Evolutionary conservation across 2,113 vertebrate species (phyloP).

Genomic region (Brachypodius melanocephalos): DNA sequence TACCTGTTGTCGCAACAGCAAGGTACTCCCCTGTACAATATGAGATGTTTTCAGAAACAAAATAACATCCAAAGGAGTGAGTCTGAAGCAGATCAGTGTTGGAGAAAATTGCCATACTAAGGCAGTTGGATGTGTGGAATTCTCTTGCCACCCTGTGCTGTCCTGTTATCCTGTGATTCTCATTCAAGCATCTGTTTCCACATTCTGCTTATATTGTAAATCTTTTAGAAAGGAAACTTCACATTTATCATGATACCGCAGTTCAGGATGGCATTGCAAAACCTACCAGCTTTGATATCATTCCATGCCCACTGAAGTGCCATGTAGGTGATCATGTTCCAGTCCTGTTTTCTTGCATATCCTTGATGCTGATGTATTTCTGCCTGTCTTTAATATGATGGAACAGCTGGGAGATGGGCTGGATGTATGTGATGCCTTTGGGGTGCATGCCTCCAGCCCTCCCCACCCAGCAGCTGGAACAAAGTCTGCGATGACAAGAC

Average conservation of each 20-base stretch:
- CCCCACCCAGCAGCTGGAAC: not conserved
- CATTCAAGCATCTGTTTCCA: not conserved
- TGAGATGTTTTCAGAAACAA: not conserved
- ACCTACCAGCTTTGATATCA: not conserved
- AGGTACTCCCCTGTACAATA: not conserved
- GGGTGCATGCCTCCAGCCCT: not conserved
- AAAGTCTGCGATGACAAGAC: not conserved
- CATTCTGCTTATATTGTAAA: not conserved
- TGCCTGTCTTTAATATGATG: not conserved
- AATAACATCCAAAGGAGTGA: not conserved
- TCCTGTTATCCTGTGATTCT: not conserved
- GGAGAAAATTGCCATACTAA: not conserved
- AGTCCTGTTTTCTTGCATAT: not conserved
- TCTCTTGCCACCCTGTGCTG: not conserved
- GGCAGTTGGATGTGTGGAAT: not conserved
- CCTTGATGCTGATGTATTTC: not conserved
- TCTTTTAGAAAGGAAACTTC: not conserved
- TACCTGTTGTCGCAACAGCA: not conserved
- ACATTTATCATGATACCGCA: not conserved
- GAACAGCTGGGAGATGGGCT: not conserved
- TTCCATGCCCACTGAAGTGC: not conserved
- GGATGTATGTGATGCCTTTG: not conserved
- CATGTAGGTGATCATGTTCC: not conserved
- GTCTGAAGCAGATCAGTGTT: not conserved
- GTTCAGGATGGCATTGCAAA: not conserved